Evolutionary conservation across 2,888 invertebrate species (phyloP).

Genomic region (Dinocampus coccinellae): DNA sequence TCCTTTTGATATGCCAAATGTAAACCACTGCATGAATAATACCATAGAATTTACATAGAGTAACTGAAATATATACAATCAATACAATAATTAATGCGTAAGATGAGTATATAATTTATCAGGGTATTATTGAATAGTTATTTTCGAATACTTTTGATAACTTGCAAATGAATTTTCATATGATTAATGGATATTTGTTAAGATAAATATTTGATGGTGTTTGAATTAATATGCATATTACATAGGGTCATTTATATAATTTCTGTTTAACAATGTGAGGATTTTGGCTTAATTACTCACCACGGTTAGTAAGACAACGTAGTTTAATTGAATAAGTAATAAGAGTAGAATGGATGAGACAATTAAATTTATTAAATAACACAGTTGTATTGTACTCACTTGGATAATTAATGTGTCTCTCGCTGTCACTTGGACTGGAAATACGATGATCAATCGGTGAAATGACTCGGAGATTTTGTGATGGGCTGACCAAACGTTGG

Average conservation of each 20-base stretch:
- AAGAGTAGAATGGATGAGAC: constrained; percentile 3
- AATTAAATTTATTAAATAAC: background rate
- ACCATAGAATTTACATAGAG: too few species aligned
- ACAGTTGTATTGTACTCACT: constrained; percentile 50
- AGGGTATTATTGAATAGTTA: background rate
- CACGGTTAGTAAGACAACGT: too few species aligned
- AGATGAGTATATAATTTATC: background rate
- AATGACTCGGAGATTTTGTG: constrained; percentile 56
- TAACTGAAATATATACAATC: background rate
- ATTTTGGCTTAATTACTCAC: too few species aligned
- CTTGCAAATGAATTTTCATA: too few species aligned
- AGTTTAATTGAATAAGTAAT: too few species aligned
- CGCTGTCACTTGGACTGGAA: constrained; percentile 63
- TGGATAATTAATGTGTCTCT: constrained; percentile 57
- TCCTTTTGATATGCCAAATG: too few species aligned
- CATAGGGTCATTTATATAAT: too few species aligned
- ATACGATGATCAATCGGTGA: constrained; percentile 60
- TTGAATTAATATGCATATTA: too few species aligned
- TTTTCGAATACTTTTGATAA: background rate
- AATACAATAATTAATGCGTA: background rate
- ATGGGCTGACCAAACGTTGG: constrained; percentile 58
- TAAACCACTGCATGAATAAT: too few species aligned
- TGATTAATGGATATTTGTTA: too few species aligned
- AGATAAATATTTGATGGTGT: too few species aligned
- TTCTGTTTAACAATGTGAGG: too few species aligned